Evolutionary conservation across 2,113 vertebrate genomes (phyloP), one percentile per base, ranked within the genome.

Genomic region (Tachysurus fulvidraco): DNA sequence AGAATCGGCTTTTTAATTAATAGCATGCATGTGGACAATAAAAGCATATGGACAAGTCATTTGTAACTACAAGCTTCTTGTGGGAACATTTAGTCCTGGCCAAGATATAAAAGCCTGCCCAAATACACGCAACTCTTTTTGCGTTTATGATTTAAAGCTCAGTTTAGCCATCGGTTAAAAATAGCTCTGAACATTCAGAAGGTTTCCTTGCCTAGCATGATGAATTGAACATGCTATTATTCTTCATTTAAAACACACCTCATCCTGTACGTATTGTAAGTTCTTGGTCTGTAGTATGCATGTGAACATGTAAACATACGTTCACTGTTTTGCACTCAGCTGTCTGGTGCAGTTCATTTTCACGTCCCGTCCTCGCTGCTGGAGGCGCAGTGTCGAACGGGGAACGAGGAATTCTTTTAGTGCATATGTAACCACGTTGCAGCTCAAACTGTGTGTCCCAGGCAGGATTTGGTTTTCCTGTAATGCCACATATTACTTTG

Each of bases 211-310:
- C 60, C 59, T 78, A 11, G n/a, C 55, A 44, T 81, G 52, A 71
- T 36, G 74, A 28, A 52, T 14, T 52, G 52, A 73, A 78, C 64
- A 83, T 36, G 78, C 81, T 74, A 64, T 67, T 84, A 23, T 67
- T 69, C n/a, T 86, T 76, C 62, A 64, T 64, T 36, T 81, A 59
- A 81, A 30, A 25, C 67, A 57, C 84, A 83, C 77, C 65, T 65
- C 46, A 69, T 46, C 69, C 25, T 36, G 54, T 80, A 81, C 65
- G 65, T 81, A 46, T 50, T 87, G 81, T 41, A 41, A 54, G 82
- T 85, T 85, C 30, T 23, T 30, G 69, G 28, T 54, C 36, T 57
- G 62, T 50, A 17, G 28, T 60, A 85, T 30, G 78, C 85, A 82
- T n/a, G 5, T 79, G 84, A 62, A 79, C 60, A 55, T 59, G 76